A percentile compares a stretch with the other conserved stretches of the same genome.
These are phyloP conservation scores for Conus ventricosus DNA, from an alignment of 1,140 invertebrate species.

Conservation along the genomic window DNA sequence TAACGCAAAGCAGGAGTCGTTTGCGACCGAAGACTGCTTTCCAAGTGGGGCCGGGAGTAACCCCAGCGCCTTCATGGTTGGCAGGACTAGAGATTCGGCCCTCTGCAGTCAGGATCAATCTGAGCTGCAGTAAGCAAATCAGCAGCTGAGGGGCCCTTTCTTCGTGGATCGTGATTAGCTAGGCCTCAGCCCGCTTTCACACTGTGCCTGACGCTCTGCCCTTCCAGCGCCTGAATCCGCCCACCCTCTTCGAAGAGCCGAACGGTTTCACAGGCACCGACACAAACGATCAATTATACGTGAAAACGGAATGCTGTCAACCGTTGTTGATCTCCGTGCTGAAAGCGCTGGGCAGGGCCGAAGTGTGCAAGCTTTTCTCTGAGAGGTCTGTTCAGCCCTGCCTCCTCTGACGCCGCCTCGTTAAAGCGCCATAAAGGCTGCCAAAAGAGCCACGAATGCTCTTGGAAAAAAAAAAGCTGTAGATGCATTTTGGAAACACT, in stretches of 20 bases:
- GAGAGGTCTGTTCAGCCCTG: not conserved
- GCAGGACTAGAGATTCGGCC: too few species aligned
- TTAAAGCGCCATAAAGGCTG: not conserved
- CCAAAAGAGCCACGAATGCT: not conserved
- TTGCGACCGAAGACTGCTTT: too few species aligned
- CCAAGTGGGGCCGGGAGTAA: too few species aligned
- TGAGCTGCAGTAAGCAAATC: too few species aligned
- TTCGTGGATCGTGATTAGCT: not conserved
- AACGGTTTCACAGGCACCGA: not conserved
- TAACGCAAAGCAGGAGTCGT: not conserved
- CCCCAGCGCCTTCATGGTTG: too few species aligned
- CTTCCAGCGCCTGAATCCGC: not conserved
- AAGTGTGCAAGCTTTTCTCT: not conserved
- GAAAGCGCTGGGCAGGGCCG: not conserved
- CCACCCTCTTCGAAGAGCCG: not conserved
- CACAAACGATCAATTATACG: not conserved
- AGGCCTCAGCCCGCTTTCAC: not conserved
- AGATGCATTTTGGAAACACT: constrained; percentile 1
- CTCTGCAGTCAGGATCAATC: too few species aligned
- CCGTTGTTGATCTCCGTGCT: not conserved
- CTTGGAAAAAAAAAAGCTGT: not conserved
- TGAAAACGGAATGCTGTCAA: not conserved
- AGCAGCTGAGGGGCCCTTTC: too few species aligned
- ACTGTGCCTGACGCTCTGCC: not conserved
- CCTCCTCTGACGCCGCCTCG: not conserved